These are phyloP conservation scores for Clitarchus hookeri DNA, from an alignment of 2,888 invertebrate genomes.

Conservation along the genomic window DNA sequence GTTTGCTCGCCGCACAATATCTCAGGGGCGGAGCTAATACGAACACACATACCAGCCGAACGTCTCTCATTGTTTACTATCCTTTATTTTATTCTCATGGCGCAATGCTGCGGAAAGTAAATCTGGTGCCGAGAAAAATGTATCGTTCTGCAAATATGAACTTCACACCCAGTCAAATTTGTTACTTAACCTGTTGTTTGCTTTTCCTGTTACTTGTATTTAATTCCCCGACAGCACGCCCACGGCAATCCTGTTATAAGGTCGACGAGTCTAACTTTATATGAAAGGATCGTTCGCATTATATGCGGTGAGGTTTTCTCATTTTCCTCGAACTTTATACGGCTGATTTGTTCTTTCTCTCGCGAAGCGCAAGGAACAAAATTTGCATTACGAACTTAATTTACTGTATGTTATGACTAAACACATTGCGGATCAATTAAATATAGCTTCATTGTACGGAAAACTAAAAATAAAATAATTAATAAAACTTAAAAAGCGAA, in stretches of 20 bases:
- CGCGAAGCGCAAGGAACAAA: too few species aligned
- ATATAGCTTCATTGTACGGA: too few species aligned
- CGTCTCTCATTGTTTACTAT: neutral
- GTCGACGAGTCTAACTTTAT: neutral
- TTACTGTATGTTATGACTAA: too few species aligned
- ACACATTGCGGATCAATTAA: too few species aligned
- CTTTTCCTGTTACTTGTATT: neutral
- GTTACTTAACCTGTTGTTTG: neutral
- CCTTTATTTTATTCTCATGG: neutral
- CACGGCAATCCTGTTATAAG: neutral
- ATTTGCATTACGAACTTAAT: too few species aligned
- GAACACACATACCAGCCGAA: neutral
- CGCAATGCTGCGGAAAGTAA: neutral
- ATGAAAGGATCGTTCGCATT: neutral
- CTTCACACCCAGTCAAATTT: neutral
- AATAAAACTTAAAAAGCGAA: too few species aligned
- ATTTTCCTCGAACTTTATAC: neutral
- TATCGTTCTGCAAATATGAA: neutral
- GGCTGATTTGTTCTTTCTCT: too few species aligned
- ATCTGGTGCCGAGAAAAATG: neutral
- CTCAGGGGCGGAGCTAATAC: neutral
- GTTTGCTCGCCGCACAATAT: neutral
- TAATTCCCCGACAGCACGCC: neutral
- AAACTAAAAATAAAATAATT: too few species aligned
- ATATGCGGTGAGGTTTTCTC: neutral